A percentile compares a stretch with the other conserved stretches of the same genome.
Evolutionary conservation across 2,113 vertebrate species (phyloP).

Genomic region (Nerophis lumbriciformis): DNA sequence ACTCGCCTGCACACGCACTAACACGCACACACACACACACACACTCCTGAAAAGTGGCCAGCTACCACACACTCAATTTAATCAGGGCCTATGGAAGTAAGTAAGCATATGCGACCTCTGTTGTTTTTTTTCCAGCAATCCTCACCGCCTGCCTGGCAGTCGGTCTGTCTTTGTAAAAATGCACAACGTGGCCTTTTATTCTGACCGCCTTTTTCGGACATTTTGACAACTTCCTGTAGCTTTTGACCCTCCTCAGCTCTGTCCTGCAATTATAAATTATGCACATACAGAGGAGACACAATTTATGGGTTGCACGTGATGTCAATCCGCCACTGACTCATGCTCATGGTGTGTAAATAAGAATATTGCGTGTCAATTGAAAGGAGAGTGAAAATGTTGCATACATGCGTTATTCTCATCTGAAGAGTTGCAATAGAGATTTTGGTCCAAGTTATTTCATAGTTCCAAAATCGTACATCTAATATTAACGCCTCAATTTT

Average conservation of each 20-base stretch:
- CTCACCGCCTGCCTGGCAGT: constrained; percentile 23
- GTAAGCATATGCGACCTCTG: constrained; percentile 66
- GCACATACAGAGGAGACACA: background rate
- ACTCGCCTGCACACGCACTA: constrained; percentile 20
- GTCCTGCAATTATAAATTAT: background rate
- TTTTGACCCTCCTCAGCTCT: constrained; percentile 3
- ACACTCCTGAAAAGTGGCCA: constrained; percentile 58
- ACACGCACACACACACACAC: constrained; percentile 20
- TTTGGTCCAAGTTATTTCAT: too few species aligned
- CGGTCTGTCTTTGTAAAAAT: constrained; percentile 28
- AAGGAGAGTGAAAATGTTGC: too few species aligned
- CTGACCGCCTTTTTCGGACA: constrained; percentile 5
- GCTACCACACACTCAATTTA: constrained; percentile 69
- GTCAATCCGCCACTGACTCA: too few species aligned
- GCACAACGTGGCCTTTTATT: constrained; percentile 12
- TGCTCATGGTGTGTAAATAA: too few species aligned
- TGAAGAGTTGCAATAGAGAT: too few species aligned
- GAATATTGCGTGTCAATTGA: too few species aligned
- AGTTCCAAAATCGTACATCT: too few species aligned
- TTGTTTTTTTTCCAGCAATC: constrained; percentile 38
- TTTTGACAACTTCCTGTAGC: constrained; percentile 11
- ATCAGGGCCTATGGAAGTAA: constrained; percentile 68
- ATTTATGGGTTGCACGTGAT: too few species aligned
- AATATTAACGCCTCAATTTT: too few species aligned
- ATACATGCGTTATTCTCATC: too few species aligned